phyloP scores from a whole-genome alignment of 2,113 vertebrate genomes.

The Syrrhaptes paradoxus region DNA sequence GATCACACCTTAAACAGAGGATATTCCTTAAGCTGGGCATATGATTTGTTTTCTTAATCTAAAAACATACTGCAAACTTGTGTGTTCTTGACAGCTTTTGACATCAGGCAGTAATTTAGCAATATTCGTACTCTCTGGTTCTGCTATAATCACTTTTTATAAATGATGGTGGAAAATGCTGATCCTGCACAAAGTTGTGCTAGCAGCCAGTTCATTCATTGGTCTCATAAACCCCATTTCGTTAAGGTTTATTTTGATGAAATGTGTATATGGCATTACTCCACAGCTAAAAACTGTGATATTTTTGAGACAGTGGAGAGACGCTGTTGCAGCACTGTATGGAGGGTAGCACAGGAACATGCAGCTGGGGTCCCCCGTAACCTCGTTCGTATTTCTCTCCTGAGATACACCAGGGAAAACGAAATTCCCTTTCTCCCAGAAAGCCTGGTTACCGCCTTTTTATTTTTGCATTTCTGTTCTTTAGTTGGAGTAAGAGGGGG shows the following conservation, averaged over 20 bases:
- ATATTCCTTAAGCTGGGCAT: not conserved
- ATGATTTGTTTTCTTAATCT: not conserved
- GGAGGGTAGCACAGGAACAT: not conserved
- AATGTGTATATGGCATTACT: not conserved
- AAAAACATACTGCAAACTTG: not conserved
- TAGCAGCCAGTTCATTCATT: not conserved
- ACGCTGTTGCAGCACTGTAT: not conserved
- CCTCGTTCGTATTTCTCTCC: fast-evolving
- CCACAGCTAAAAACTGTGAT: not conserved
- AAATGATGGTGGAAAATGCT: conserved; percentile 2
- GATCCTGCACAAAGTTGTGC: not conserved
- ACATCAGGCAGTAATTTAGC: not conserved
- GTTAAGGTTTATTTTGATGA: not conserved
- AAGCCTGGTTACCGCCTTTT: not conserved
- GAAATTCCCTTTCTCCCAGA: not conserved
- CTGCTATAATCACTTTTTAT: not conserved
- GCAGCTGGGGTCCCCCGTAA: not conserved
- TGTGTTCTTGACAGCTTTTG: not conserved
- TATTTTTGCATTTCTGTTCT: not conserved
- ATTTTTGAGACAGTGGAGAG: not conserved
- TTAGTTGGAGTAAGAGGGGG: not conserved
- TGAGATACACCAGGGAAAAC: not conserved
- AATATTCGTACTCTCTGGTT: not conserved
- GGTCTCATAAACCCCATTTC: not conserved
- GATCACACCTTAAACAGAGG: not conserved